phyloP scores from a whole-genome alignment of 1,140 invertebrate species.

The Protaetia brevitarsis region DNA sequence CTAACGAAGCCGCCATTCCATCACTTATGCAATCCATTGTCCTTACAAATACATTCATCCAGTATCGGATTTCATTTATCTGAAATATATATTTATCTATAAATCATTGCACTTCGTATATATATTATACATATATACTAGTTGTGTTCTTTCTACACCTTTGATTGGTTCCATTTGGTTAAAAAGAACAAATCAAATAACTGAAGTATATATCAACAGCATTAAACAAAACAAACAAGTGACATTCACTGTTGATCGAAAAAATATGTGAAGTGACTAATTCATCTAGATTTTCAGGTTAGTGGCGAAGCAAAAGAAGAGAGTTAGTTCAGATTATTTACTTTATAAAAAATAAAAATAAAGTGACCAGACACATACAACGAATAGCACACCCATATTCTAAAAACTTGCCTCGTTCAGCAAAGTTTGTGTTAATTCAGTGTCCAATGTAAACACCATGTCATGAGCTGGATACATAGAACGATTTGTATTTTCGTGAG shows the following conservation, averaged over 20 bases:
- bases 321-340: too few relatives aligned
- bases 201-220: background rate
- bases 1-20: constrained; percentile 41
- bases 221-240: too few relatives aligned
- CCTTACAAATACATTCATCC: constrained; percentile 53
- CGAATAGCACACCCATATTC: too few relatives aligned
- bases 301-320: too few relatives aligned
- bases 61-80: constrained; percentile 62
- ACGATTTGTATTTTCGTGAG: constrained; percentile 49
- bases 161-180: constrained; percentile 2
- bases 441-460: constrained; percentile 73
- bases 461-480: constrained; percentile 79
- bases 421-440: constrained; percentile 63
- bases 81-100: constrained; percentile 35
- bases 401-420: constrained; percentile 54
- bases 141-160: constrained; percentile 1
- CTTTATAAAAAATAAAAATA: too few relatives aligned
- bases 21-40: constrained; percentile 45
- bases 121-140: background rate
- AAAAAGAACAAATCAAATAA: background rate
- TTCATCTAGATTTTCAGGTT: too few relatives aligned
- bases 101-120: constrained; percentile 13
- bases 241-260: too few relatives aligned
- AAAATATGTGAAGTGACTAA: too few relatives aligned
- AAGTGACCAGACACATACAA: too few relatives aligned